A percentile compares a stretch with the other conserved stretches of the same genome.
These are phyloP conservation scores for Lucilia sericata DNA, from an alignment of 1,140 invertebrate genomes.

Conservation along the genomic window DNA sequence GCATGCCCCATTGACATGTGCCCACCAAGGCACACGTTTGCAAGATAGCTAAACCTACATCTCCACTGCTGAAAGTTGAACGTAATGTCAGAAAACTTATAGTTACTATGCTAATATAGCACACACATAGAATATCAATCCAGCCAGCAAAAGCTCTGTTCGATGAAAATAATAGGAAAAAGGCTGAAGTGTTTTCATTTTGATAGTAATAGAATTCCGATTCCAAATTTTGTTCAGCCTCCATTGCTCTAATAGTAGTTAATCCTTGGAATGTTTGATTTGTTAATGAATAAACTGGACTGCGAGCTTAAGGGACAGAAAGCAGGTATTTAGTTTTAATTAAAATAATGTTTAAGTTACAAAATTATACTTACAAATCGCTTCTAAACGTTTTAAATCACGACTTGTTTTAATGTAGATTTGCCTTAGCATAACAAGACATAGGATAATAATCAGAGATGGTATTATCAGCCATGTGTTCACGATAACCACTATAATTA, in stretches of 20 bases:
- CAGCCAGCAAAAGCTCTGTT: conserved; percentile 74
- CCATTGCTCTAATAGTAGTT: conserved; percentile 81
- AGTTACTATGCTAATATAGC: conserved; percentile 72
- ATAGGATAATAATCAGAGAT: too few relatives aligned
- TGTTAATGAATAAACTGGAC: conserved; percentile 87
- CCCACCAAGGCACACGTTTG: conserved; percentile 85
- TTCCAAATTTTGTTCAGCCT: conserved; percentile 77
- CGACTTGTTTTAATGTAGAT: too few relatives aligned
- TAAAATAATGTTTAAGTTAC: too few relatives aligned
- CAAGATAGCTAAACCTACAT: conserved; percentile 84
- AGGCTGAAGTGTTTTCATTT: conserved; percentile 78
- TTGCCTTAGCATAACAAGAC: too few relatives aligned
- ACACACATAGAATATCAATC: conserved; percentile 76
- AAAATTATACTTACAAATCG: too few relatives aligned
- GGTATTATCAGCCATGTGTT: too few relatives aligned
- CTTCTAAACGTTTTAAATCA: too few relatives aligned
- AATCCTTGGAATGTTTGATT: conserved; percentile 68
- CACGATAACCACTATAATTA: too few relatives aligned
- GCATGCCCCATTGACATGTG: conserved; percentile 86
- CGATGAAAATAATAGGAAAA: conserved; percentile 77
- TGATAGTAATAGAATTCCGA: conserved; percentile 79
- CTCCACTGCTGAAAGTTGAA: conserved; percentile 70
- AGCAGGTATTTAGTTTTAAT: too few relatives aligned
- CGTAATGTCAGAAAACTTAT: conserved; percentile 66
- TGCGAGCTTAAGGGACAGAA: conserved; percentile 71